A percentile compares a stretch with the other conserved stretches of the same genome.
These are phyloP conservation scores for Montipora efflorescens DNA, from an alignment of 64 coral and sea anemone species.

Conservation along the genomic window DNA sequence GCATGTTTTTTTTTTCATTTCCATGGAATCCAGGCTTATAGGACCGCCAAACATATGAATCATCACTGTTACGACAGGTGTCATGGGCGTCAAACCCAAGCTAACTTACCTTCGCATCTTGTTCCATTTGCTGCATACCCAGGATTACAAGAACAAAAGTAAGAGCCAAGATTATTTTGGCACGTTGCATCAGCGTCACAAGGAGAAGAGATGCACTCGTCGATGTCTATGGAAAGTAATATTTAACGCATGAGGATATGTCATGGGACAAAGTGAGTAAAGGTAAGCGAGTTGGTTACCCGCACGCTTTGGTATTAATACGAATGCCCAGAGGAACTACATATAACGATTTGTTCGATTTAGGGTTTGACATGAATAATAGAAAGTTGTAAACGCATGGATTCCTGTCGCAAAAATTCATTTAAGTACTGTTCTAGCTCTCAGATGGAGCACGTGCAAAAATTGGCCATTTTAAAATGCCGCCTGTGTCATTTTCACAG, in stretches of 20 bases:
- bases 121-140: slow-evolving; percentile 47
- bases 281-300: too few species aligned
- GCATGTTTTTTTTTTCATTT: slow-evolving; percentile 7
- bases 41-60: slow-evolving; percentile 21
- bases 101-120: slow-evolving; percentile 2
- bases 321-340: too few species aligned
- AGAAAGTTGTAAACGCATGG: neutral
- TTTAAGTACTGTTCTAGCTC: neutral
- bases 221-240: slow-evolving; percentile 25
- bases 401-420: neutral
- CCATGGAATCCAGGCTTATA: slow-evolving; percentile 41
- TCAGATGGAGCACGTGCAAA: too few species aligned
- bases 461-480: too few species aligned
- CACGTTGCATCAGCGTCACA: slow-evolving; percentile 55
- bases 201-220: slow-evolving; percentile 30
- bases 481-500: too few species aligned
- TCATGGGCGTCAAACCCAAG: slow-evolving; percentile 16
- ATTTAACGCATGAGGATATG: too few species aligned
- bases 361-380: neutral
- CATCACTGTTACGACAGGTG: slow-evolving; percentile 28
- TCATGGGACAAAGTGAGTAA: too few species aligned
- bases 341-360: neutral
- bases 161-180: slow-evolving; percentile 42
- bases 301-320: too few species aligned
- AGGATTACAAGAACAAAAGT: slow-evolving; percentile 24